A percentile compares a stretch with the other conserved stretches of the same genome.
Evolutionary conservation across 1,140 invertebrate genomes (phyloP).

Genomic region (honey bee (Apis mellifera)): Amel_HAv3.1 CM009938.2:5122501-5123000

Average conservation of each 20-base stretch:
- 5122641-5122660: neutral
- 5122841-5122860: constrained; percentile 94
- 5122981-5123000: neutral
- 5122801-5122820: constrained; percentile 88
- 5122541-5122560: constrained; percentile 85
- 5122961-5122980: neutral
- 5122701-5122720: constrained; percentile 82
- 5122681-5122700: neutral
- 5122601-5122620: neutral
- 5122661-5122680: neutral
- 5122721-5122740: constrained; percentile 87
- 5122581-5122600: constrained; percentile 63
- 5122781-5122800: constrained; percentile 88
- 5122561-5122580: constrained; percentile 83
- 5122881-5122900: constrained; percentile 90
- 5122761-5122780: constrained; percentile 91
- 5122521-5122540: constrained; percentile 84
- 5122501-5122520: constrained; percentile 97
- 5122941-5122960: neutral
- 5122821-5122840: constrained; percentile 91
- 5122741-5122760: constrained; percentile 93
- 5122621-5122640: neutral
- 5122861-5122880: constrained; percentile 95
- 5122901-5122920: constrained; percentile 37
- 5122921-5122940: neutral